Evolutionary conservation across 2,888 invertebrate genomes (phyloP), one percentile per base, ranked within the genome.

Genomic region (Spodoptera littoralis): DNA sequence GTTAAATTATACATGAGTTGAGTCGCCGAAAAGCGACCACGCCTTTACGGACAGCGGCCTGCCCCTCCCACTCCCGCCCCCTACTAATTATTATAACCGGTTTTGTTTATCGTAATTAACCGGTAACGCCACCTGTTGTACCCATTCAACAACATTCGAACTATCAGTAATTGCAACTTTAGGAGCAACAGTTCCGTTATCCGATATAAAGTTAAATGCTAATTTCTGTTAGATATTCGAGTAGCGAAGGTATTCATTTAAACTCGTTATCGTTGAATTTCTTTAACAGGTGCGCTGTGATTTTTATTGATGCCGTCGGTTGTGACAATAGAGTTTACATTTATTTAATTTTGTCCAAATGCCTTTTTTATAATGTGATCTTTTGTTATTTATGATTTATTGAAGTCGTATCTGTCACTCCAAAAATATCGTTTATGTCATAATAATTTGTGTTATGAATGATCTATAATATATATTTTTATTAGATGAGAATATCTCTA

Each of bases 61-160:
- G 86, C 84, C 81, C 83, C 93, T 92, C 93, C 94, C 88, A 91
- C 86, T 75, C 83, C 80, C 92, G 92, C 92, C 92, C 90, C 91
- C 86, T 86, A 87, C 92, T 93, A 93, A 93, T 93, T 93, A 92
- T 92, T 91, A 92, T 89, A 92, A 93, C 93, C 92, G 92, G 94
- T 94, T 79, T 73, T 92, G 86, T 88, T 90, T 88, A 88, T 85
- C 82, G 88, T 91, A 92, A 93, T 93, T 93, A 93, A 88, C 87
- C 82, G 79, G 86, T 88, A 86, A 86, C 89, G 89, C 90, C 92
- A 92, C 92, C 93, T 92, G 92, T 92, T 90, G 88, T 83, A 71
- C 77, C 73, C 73, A 79, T 81, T 80, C 72, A 77, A 80, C 65
- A 73, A 69, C 57, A 58, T 65, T 70, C 70, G 60, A 79, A 84